Conservation (phyloP, 2,888 invertebrate species). For the Calameuta idolon region DNA sequence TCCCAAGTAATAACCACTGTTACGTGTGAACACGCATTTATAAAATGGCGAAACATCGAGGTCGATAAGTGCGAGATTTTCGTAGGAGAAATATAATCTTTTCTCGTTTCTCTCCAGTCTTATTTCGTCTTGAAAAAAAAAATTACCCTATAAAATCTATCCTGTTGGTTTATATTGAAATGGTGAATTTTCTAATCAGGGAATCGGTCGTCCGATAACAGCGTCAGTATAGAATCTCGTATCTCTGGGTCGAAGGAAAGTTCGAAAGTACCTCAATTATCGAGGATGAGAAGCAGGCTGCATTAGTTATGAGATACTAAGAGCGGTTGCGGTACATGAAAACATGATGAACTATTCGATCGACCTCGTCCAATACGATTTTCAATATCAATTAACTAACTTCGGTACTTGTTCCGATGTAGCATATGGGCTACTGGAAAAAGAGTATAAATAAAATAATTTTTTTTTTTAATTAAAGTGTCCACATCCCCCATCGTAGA, state of each 20-base stretch:
- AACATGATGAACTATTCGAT: background rate
- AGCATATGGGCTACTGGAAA: background rate
- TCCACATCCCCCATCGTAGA: background rate
- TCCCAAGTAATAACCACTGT: background rate
- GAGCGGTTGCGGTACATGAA: background rate
- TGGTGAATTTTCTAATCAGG: background rate
- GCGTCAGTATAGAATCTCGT: background rate
- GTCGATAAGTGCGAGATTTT: background rate
- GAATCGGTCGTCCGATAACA: background rate
- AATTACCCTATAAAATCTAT: background rate
- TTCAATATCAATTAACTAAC: background rate
- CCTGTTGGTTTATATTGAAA: background rate
- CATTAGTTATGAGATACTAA: background rate
- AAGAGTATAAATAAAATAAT: background rate
- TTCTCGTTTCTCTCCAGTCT: background rate
- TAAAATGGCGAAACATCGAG: background rate
- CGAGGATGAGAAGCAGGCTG: background rate
- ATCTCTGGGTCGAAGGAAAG: background rate
- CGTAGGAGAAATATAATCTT: background rate
- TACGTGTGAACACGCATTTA: background rate
- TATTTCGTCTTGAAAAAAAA: background rate
- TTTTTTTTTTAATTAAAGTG: background rate
- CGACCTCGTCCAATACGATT: background rate
- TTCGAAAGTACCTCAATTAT: background rate
- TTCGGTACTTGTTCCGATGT: background rate